Conservation (phyloP, 2,888 invertebrate genomes). For the Biston stratarius region DNA sequence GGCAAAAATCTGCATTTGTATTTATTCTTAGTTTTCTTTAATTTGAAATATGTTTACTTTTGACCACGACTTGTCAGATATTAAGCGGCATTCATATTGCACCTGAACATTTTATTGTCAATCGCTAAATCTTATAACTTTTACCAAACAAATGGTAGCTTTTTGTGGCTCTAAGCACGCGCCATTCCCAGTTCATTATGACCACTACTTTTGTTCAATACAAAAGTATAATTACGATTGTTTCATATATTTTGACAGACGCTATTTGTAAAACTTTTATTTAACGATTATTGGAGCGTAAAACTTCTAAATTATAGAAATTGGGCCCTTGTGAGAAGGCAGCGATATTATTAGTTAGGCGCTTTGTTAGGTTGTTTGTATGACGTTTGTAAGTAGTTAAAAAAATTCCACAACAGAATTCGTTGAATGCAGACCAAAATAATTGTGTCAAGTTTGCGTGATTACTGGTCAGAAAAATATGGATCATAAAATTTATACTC, state of each 20-base stretch:
- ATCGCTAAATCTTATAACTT: constrained; percentile 50
- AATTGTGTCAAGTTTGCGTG: background rate
- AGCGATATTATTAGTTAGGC: background rate
- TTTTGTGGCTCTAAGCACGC: constrained; percentile 78
- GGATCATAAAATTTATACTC: background rate
- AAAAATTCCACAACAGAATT: background rate
- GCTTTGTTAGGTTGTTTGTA: background rate
- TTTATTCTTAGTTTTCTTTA: too few species aligned
- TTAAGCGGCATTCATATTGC: background rate
- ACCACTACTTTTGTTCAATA: constrained; percentile 74
- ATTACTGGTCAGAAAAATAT: background rate
- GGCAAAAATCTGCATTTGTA: too few species aligned
- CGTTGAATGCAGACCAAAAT: background rate
- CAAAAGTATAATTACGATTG: constrained; percentile 83
- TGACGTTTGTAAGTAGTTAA: background rate
- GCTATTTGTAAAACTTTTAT: constrained; percentile 78
- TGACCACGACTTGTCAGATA: background rate
- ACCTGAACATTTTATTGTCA: too few species aligned
- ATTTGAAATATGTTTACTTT: background rate
- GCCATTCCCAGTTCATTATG: constrained; percentile 69
- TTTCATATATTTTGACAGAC: constrained; percentile 82
- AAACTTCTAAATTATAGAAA: constrained; percentile 60
- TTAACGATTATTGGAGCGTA: constrained; percentile 64
- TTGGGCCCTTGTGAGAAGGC: constrained; percentile 44
- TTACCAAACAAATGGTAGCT: constrained; percentile 71